A percentile compares a stretch with the other conserved stretches of the same genome.
Evolutionary conservation across 2,113 vertebrate species (phyloP).

Genomic region (Lynx canadensis): DNA sequence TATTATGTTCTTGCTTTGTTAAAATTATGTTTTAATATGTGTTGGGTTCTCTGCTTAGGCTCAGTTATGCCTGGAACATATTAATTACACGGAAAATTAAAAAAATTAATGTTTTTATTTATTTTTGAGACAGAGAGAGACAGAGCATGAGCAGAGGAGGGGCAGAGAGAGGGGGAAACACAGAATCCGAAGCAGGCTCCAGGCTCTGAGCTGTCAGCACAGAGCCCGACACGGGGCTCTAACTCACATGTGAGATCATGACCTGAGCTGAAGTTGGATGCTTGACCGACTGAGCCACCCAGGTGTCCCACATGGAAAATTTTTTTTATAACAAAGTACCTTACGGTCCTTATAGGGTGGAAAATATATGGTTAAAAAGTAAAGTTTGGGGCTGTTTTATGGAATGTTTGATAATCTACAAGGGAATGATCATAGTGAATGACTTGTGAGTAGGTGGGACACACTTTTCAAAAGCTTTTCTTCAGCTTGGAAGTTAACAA

Average conservation of each 20-base stretch:
- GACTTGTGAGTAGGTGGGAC: background rate
- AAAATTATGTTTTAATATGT: background rate
- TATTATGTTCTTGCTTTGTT: background rate
- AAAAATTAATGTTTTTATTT: too few relatives aligned
- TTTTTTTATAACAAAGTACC: background rate
- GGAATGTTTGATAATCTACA: background rate
- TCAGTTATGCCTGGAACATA: background rate
- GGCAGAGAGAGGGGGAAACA: too few relatives aligned
- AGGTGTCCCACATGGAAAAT: too few relatives aligned
- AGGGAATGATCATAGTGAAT: background rate
- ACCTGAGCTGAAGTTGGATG: too few relatives aligned
- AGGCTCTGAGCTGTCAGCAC: too few relatives aligned
- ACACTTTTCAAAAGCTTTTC: background rate
- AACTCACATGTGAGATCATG: too few relatives aligned
- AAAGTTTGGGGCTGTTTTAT: background rate
- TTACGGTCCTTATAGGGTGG: background rate
- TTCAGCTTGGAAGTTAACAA: background rate
- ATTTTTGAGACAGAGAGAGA: too few relatives aligned
- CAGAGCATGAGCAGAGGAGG: too few relatives aligned
- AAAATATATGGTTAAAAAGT: background rate
- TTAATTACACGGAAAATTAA: background rate
- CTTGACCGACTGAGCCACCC: too few relatives aligned
- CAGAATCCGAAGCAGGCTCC: too few relatives aligned
- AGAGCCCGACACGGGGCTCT: too few relatives aligned
- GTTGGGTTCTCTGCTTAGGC: background rate